Evolutionary conservation across 2,888 invertebrate genomes (phyloP).

Genomic region (Gisinianus flammeolus): DNA sequence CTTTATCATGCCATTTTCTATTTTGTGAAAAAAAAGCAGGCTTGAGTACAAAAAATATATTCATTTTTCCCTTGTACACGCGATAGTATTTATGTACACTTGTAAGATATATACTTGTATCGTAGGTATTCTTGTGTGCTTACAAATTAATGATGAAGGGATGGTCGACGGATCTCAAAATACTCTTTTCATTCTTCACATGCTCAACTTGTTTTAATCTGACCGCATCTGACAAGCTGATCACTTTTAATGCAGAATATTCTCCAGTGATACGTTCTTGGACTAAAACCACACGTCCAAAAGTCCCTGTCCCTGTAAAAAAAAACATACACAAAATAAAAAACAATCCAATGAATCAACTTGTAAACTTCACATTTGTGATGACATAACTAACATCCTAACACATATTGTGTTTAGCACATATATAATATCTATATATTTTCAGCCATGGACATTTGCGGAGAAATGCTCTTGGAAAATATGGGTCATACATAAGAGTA

Average conservation of each 20-base stretch:
- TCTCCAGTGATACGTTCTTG: slow-evolving; percentile 80
- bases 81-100: too few relatives aligned
- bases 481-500: not conserved
- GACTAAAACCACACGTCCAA: slow-evolving; percentile 91
- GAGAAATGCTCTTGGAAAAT: slow-evolving; percentile 6
- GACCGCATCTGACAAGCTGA: slow-evolving; percentile 91
- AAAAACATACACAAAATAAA: not conserved
- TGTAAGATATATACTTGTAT: too few relatives aligned
- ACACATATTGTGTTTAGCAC: not conserved
- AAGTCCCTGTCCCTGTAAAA: slow-evolving; percentile 87
- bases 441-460: slow-evolving; percentile 3
- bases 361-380: not conserved
- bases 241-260: slow-evolving; percentile 91
- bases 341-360: not conserved
- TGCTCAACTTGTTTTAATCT: slow-evolving; percentile 95
- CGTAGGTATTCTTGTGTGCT: slow-evolving; percentile 63
- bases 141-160: slow-evolving; percentile 95
- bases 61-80: too few relatives aligned
- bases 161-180: slow-evolving; percentile 87
- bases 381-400: not conserved
- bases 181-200: slow-evolving; percentile 95
- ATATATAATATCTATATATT: not conserved
- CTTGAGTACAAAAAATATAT: not conserved
- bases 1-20: slow-evolving; percentile 92
- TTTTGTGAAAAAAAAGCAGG: slow-evolving; percentile 55